Evolutionary conservation across 2,113 vertebrate genomes (phyloP).

Genomic region (Pan paniscus): DNA sequence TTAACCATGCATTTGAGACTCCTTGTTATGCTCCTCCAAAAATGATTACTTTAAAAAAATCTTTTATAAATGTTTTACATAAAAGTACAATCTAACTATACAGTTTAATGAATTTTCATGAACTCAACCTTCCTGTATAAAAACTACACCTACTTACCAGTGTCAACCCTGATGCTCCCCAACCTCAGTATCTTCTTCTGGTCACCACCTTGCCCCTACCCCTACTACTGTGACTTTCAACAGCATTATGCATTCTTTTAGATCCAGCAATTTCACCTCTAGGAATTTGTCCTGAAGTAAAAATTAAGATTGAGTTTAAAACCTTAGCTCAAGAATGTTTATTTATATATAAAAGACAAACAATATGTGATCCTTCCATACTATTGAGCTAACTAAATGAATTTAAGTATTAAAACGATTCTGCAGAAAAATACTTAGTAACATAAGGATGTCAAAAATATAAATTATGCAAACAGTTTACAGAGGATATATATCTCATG

Average conservation of each 20-base stretch:
- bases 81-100: background rate
- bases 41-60: background rate
- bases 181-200: background rate
- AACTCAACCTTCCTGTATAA: background rate
- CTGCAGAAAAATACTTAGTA: background rate
- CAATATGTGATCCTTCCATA: background rate
- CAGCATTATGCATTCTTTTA: background rate
- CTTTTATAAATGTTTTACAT: too few species aligned
- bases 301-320: background rate
- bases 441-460: background rate
- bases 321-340: background rate
- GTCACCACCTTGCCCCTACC: background rate
- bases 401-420: background rate
- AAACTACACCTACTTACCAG: background rate
- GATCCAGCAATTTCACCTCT: background rate
- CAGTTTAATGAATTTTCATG: background rate
- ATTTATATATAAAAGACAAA: background rate
- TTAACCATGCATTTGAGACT: background rate
- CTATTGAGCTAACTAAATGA: background rate
- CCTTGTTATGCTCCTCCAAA: background rate
- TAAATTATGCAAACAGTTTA: background rate
- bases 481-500: background rate
- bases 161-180: too few species aligned
- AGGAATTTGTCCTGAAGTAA: background rate
- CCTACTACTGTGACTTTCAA: background rate